Conservation (phyloP, 2,113 vertebrate genomes). For the Labeo rohita region DNA sequence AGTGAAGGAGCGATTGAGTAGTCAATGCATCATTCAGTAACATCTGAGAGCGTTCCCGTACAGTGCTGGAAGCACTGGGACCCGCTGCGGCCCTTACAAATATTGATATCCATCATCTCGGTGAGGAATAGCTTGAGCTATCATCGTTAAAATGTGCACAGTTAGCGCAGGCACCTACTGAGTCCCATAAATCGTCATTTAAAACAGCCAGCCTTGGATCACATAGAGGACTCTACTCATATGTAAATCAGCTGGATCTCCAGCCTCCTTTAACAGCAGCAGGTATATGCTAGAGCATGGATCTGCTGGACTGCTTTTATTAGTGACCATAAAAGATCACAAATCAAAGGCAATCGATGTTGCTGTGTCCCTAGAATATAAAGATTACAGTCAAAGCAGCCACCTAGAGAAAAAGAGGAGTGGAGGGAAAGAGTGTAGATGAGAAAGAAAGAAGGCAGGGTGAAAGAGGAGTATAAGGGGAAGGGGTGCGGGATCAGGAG, state of each 20-base stretch:
- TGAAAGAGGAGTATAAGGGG: background rate
- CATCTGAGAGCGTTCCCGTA: background rate
- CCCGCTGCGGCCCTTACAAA: conserved; percentile 24
- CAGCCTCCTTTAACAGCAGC: background rate
- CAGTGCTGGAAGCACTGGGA: background rate
- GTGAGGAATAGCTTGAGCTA: conserved; percentile 53
- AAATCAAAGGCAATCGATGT: conserved; percentile 65
- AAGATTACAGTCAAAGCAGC: conserved; percentile 49
- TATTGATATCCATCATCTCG: conserved; percentile 59
- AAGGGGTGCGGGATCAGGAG: background rate
- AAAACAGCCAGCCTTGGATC: conserved; percentile 67
- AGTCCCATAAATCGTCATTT: conserved; percentile 58
- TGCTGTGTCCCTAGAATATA: conserved; percentile 59
- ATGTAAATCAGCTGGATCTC: conserved; percentile 42
- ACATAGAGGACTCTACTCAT: conserved; percentile 45
- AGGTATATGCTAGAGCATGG: background rate
- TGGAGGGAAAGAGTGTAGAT: background rate
- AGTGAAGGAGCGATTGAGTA: background rate
- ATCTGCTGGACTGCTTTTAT: conserved; percentile 52
- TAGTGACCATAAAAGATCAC: conserved; percentile 57
- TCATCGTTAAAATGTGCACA: conserved; percentile 63
- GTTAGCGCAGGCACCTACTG: conserved; percentile 49
- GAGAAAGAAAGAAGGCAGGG: background rate
- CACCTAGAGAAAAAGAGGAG: background rate
- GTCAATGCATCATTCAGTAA: background rate